These are phyloP conservation scores for Takifugu rubripes DNA, from an alignment of 2,797 vertebrate species.

Conservation along the genomic window DNA sequence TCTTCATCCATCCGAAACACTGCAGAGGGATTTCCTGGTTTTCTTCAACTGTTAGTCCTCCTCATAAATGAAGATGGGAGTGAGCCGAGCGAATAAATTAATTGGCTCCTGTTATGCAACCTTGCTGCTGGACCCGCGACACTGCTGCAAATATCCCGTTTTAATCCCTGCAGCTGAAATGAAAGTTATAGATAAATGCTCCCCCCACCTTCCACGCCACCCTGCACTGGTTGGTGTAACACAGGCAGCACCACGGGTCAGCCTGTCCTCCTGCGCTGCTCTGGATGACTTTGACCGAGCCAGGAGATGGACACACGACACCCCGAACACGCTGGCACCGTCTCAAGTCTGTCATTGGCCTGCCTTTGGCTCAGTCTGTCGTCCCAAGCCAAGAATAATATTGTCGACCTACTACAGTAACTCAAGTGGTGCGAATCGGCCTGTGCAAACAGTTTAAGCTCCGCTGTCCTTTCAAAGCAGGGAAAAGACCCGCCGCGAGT, in stretches of 20 bases:
- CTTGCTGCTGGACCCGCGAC: not conserved
- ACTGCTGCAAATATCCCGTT: not conserved
- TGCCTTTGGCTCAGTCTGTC: slow-evolving; percentile 34
- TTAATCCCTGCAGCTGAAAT: not conserved
- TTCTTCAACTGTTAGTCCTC: slow-evolving; percentile 16
- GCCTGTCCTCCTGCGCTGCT: slow-evolving; percentile 16
- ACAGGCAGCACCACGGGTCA: slow-evolving; percentile 26
- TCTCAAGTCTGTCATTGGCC: slow-evolving; percentile 46
- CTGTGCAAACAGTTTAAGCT: slow-evolving; percentile 48
- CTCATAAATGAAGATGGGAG: slow-evolving; percentile 15
- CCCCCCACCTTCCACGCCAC: slow-evolving; percentile 5
- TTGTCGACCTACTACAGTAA: slow-evolving; percentile 48
- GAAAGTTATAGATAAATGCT: not conserved
- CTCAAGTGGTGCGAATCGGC: slow-evolving; percentile 43
- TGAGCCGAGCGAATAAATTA: slow-evolving; percentile 1
- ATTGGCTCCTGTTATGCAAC: not conserved
- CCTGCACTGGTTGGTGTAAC: slow-evolving; percentile 14
- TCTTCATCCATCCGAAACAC: slow-evolving; percentile 12
- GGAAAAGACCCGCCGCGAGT: not conserved
- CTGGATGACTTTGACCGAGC: slow-evolving; percentile 30
- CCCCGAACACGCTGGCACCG: slow-evolving; percentile 52
- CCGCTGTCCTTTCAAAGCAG: slow-evolving; percentile 32
- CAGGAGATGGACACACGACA: slow-evolving; percentile 48
- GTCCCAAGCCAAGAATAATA: slow-evolving; percentile 60
- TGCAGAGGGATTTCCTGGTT: too few relatives aligned